Evolutionary conservation across 2,888 invertebrate genomes (phyloP).

Genomic region (Cephus nigrinus): DNA sequence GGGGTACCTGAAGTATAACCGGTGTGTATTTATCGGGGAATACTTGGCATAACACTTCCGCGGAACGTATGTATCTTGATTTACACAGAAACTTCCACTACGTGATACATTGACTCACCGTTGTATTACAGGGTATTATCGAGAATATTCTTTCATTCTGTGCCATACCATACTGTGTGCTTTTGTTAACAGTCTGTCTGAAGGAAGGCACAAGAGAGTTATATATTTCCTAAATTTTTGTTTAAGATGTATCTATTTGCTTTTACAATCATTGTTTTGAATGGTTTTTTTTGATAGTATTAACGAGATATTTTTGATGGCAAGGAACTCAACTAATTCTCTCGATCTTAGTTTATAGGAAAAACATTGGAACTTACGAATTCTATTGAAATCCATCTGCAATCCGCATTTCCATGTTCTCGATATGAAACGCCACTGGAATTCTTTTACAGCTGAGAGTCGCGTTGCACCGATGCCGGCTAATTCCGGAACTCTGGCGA

Average conservation of each 20-base stretch:
- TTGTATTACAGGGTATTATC: background rate
- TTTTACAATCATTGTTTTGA: background rate
- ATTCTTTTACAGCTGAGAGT: background rate
- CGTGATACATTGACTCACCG: background rate
- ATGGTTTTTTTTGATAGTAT: background rate
- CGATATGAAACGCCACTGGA: background rate
- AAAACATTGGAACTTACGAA: background rate
- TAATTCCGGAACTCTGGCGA: background rate
- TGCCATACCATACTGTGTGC: too few species aligned
- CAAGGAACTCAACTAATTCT: too few species aligned
- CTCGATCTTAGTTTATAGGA: background rate
- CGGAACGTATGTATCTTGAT: background rate
- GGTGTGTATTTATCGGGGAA: background rate
- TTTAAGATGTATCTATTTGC: background rate
- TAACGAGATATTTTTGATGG: background rate
- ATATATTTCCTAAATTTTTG: too few species aligned
- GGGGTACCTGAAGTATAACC: background rate
- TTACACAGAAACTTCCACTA: background rate
- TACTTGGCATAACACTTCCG: slow-evolving; percentile 3
- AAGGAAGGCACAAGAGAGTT: too few species aligned
- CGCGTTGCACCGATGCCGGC: background rate
- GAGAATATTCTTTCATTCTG: background rate
- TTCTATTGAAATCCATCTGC: background rate
- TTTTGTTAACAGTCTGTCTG: too few species aligned
- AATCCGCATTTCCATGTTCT: background rate